Evolutionary conservation across 1,140 invertebrate species (phyloP), one percentile per base, ranked within the genome.

Genomic region (Pachypsylla venusta): DNA sequence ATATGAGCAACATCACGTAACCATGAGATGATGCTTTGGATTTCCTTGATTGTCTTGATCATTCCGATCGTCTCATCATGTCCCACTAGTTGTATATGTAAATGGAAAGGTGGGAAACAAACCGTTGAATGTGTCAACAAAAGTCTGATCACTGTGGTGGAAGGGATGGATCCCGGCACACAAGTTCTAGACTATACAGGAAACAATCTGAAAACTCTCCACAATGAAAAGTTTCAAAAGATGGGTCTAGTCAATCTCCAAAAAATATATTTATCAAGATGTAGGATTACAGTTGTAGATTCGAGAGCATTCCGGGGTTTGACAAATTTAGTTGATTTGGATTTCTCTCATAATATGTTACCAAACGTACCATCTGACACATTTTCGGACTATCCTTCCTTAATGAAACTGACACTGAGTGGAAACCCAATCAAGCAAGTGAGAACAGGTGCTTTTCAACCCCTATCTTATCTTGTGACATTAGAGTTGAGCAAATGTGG

Each of bases 41-140:
- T 48, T 22, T 48, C 22, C 42, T 19, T 48, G 42, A 48, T 48
- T 48, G 57, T 30, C 53, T 26, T 42, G 56, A 14, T 58, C 42
- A 69, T 64, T 25, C 20, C 64, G 25, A 28, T 61, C 27, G 69
- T 70, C 13, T 68, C 70, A 59, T 77, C 77, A 16, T 93, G 89
- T 68, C 89, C 89, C 0, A 67, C 72, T 1, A 77, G 78, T 39
- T 93, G 90, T 70, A 75, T 79, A 12, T 93, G 90, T 74, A 92
- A 89, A 67, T 93, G 90, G 90, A 93, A 91, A 70, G 82, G 84
- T 66, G 90, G 89, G 1, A 93, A 93, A 69, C 82, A 89, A 67
- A 87, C 85, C 60, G 88, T 91, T 2, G 89, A 93, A 68, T 93
- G 89, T 71, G 77, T 81, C 12, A 80, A 83, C 48, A 82, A 83